Evolutionary conservation across 2,113 vertebrate genomes (phyloP).

Genomic region (Mus pahari): DNA sequence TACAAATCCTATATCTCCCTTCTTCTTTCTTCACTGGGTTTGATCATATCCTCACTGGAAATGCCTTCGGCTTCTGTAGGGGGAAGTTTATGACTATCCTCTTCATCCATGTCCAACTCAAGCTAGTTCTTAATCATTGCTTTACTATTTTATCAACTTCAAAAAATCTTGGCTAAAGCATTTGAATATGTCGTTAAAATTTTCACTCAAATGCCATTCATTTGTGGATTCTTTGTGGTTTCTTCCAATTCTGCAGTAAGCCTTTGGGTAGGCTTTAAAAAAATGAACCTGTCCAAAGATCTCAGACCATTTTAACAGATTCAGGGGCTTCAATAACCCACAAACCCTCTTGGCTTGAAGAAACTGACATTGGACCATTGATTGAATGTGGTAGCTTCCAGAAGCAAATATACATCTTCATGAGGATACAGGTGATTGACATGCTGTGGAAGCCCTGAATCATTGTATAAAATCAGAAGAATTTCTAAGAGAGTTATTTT

Average conservation of each 20-base stretch:
- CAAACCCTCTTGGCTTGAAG: background rate
- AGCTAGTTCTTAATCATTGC: background rate
- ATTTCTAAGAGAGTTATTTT: background rate
- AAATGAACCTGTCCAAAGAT: background rate
- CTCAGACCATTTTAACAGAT: background rate
- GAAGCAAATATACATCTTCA: background rate
- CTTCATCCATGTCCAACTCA: background rate
- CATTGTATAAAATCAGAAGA: background rate
- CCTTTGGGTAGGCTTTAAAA: background rate
- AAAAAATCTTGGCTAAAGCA: background rate
- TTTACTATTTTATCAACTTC: background rate
- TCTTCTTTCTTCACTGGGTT: background rate
- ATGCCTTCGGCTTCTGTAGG: background rate
- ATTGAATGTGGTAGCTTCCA: background rate
- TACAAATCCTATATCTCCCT: background rate
- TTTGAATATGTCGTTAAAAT: background rate
- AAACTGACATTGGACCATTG: background rate
- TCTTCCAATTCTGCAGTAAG: background rate
- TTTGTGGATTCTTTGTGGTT: too few relatives aligned
- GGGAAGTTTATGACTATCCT: background rate
- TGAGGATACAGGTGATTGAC: background rate
- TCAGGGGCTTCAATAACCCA: background rate
- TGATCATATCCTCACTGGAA: background rate
- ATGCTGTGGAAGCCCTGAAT: too few relatives aligned
- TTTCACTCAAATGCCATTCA: background rate